phyloP scores from a whole-genome alignment of 2,113 vertebrate genomes.

The Crocuta crocuta region DNA sequence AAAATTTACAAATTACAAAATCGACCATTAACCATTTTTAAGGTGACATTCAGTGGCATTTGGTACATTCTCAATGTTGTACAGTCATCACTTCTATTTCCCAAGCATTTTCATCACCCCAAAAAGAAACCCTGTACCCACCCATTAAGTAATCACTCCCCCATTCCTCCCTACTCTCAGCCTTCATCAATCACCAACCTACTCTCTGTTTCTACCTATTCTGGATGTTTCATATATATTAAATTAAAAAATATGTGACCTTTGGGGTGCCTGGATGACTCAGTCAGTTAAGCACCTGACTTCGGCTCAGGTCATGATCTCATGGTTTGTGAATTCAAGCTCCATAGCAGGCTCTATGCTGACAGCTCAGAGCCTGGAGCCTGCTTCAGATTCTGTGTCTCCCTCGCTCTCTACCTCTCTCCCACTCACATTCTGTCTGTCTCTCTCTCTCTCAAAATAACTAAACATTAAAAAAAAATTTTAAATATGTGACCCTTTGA shows the following conservation, averaged over 20 bases:
- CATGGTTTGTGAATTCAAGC: too few species aligned
- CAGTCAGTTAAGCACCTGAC: too few species aligned
- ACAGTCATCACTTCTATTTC: neutral
- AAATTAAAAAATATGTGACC: neutral
- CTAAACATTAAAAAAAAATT: too few species aligned
- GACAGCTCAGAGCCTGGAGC: too few species aligned
- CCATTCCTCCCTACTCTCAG: neutral
- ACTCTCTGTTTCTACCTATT: neutral
- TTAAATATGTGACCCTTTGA: neutral
- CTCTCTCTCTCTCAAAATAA: too few species aligned
- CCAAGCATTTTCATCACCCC: neutral
- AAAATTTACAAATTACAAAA: slow-evolving; percentile 30
- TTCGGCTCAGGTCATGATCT: too few species aligned
- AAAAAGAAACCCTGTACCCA: neutral
- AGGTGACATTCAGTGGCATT: neutral
- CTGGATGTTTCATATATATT: neutral
- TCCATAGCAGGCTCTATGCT: too few species aligned
- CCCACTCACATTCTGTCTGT: too few species aligned
- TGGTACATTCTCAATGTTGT: neutral
- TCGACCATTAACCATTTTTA: neutral
- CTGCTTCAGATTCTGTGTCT: too few species aligned
- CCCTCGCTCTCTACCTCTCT: too few species aligned
- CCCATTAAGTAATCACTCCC: neutral
- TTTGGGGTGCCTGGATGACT: too few species aligned
- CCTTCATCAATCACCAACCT: neutral